Conservation (phyloP, 2,888 invertebrate genomes). For the Neoscelio sp. region DNA sequence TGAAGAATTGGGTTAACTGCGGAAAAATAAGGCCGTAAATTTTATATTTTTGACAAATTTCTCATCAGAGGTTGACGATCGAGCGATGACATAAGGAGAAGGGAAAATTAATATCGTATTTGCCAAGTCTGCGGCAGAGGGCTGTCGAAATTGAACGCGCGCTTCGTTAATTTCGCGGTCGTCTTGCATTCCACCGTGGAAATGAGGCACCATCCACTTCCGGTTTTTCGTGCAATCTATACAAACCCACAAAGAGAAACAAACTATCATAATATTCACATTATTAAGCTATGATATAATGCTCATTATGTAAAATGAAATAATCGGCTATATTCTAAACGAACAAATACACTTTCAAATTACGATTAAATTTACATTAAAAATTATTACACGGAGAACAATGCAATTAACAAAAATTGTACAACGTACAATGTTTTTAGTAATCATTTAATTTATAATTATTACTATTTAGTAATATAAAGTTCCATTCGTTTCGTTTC, state of each 20-base stretch:
- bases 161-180: conserved; percentile 76
- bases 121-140: conserved; percentile 70
- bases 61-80: conserved; percentile 56
- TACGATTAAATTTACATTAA: no score
- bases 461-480: no score
- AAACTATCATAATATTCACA: conserved; percentile 24
- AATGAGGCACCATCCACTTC: conserved; percentile 74
- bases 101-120: conserved; percentile 75
- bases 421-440: no score
- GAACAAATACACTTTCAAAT: conserved; percentile 29
- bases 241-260: conserved; percentile 59
- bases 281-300: conserved; percentile 44
- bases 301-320: conserved; percentile 40
- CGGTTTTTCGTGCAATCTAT: conserved; percentile 69
- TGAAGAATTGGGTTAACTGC: conserved; percentile 33
- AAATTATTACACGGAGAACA: no score
- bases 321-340: conserved; percentile 11
- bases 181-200: conserved; percentile 69
- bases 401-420: no score
- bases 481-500: no score
- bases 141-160: conserved; percentile 75
- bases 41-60: conserved; percentile 38
- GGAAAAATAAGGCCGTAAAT: background rate
- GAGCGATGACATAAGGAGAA: conserved; percentile 62
- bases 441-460: no score